Base-by-base conservation (phyloP, 2,113 vertebrate species). In the Eira barbara region DNA sequence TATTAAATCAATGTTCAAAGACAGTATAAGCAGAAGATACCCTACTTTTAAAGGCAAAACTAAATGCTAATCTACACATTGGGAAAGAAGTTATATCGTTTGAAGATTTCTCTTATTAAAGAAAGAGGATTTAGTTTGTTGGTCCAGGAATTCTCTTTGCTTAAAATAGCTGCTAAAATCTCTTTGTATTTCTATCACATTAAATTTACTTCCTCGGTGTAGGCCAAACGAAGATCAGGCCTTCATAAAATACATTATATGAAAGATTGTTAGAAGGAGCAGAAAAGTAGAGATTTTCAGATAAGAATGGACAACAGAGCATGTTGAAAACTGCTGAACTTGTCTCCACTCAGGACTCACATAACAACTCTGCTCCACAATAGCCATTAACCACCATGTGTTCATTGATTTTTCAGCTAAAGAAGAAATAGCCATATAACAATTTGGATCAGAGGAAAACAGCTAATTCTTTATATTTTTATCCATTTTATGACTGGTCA, bases 1-100 rank as follows among this genome's bases (percentile, higher is more conserved):
- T 63, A 89, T 69, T 63, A 55, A 76, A 31, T 57, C 80, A 82
- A 29, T 74, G 36, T 97, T 91, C 29, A 96, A 94, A 97, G 31
- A 74, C n/a, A 90, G 87, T n/a, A 4, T 6, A 14, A 11, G 20
- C 36, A 71, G 29, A 89, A 18, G 42, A 57, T 85, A 89, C 20
- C n/a, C n/a, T 95, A 12, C 79, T 34, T 94, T 98, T 82, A 98
- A 97, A 97, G n/a, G 23, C 0, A 97, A 93, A 91, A 93, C 42
- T 97, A 87, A 91, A 67, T 92, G 91, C 36, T 27, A 76, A 25
- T 93, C 42, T 63, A 67, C 80, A 73, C n/a, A 89, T 31, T 92
- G 45, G 55, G n/a, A 89, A 96, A 92, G 23, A 69, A 83, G 55
- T 83, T 42, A 55, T 65, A 79, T 61, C 5, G 11, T 92, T 69